Percentiles rank a stretch among this genome's conserved stretches.
Evolutionary conservation across 2,797 vertebrate genomes (phyloP).

Genomic region (Melopsittacus undulatus): DNA sequence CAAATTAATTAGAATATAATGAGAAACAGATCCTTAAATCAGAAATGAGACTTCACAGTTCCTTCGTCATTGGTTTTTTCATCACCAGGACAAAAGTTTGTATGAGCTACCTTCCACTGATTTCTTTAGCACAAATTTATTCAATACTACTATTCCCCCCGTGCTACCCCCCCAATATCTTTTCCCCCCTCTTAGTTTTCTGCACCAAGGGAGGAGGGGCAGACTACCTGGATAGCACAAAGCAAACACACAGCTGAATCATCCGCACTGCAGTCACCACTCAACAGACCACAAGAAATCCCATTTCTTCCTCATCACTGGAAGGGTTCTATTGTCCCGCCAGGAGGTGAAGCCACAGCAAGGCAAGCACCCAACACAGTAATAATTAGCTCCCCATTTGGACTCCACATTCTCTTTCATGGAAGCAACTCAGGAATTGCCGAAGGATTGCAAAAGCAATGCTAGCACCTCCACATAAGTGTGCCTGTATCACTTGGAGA

Average conservation of each 20-base stretch:
- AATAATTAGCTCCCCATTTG: background rate
- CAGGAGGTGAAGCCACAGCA: background rate
- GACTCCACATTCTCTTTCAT: fast-evolving
- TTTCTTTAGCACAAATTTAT: background rate
- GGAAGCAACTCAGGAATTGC: fast-evolving
- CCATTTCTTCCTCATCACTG: background rate
- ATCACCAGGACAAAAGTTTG: fast-evolving
- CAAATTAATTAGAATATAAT: background rate
- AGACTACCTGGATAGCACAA: too few species aligned
- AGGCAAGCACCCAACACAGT: fast-evolving
- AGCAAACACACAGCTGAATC: background rate
- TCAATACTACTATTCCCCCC: background rate
- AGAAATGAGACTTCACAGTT: background rate
- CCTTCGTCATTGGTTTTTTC: background rate
- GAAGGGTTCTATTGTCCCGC: background rate
- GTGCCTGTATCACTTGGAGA: background rate
- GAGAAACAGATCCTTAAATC: background rate
- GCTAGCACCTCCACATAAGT: fast-evolving
- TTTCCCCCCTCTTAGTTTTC: fast-evolving
- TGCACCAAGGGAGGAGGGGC: background rate
- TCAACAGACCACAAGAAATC: background rate
- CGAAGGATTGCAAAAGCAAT: background rate
- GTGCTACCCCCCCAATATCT: fast-evolving
- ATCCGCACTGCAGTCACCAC: fast-evolving
- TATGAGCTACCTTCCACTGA: fast-evolving